Evolutionary conservation across 2,797 vertebrate genomes (phyloP), one percentile per base, ranked within the genome.

Genomic region (Microchirus variegatus): DNA sequence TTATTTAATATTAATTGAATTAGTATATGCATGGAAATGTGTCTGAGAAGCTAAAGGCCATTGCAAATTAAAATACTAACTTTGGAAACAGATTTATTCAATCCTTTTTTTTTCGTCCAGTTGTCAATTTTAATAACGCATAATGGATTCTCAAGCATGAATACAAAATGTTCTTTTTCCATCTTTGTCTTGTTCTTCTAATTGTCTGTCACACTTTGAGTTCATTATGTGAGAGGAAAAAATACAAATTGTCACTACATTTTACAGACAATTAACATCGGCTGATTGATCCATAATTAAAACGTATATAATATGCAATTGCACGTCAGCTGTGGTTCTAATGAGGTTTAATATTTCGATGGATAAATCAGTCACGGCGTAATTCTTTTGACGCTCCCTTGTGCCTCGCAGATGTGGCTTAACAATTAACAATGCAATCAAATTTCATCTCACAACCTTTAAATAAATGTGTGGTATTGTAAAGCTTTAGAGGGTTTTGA

Each of bases 401-500:
- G 31, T 49, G 38, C n/a, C 58, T 48, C 49, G 9, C 22, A 51
- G 19, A 13, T 38, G 37, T 46, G 51, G 31, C 26, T 38, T 8
- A 60, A 26, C 41, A 43, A 18, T 40, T 38, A 31, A 44, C 16
- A 61, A 31, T 17, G 13, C 2, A 40, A 54, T 41, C 9, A 18
- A 35, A 50, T 67, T 54, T 26, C 5, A 10, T 15, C 26, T 38
- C 17, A 42, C 49, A 18, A 16, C 11, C 19, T 46, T 16, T 2
- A 18, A 38, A 9, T 18, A 7, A 31, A 54, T 54, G n/a, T 9
- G 19, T 31, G 26, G 31, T 31, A n/a, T n/a, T n/a, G n/a, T 10
- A 41, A 55, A 44, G 16, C 19, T 54, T 64, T 18, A 46, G 12
- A 43, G 56, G 8, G 4, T 48, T 10, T 36, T 4, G 15, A 62